Base-by-base conservation (phyloP, 2,113 vertebrate species). In the Arothron firmamentum region DNA sequence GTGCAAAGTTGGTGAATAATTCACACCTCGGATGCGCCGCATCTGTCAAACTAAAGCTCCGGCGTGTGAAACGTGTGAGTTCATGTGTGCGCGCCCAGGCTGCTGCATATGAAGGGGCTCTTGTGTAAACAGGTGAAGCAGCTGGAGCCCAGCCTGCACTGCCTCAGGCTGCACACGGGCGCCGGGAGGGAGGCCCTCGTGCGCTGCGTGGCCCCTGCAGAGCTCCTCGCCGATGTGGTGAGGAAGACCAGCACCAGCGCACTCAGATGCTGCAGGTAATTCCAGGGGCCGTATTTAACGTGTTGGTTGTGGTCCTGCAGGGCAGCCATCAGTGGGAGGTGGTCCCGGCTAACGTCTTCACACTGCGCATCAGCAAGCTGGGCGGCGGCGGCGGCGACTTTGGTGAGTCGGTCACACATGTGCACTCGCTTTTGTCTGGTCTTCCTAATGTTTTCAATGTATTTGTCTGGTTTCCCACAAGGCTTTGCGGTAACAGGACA, bases 401-500 rank as follows among this genome's bases (percentile, higher is more conserved):
- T 19, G 95, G 95, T 98, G 87, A 93, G 93, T 70, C 6, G 3
- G 31, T 6, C 10, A 3, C n/a, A 12, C 19, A 5, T 6, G 2
- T 9, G 8, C 45, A 9, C 18, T 19, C 17, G 38, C 12, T 16
- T 12, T 41, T 3, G n/a, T 25, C 8, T 51, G 6, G 4, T 17
- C 38, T 52, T 53, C 19, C 23, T 14, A 4, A 25, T 13, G 41
- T 3, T 10, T 64, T 57, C 15, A 19, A 15, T 58, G 34, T 54
- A 11, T 2, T 9, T 48, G 15, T 69, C 23, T 42, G 18, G 38
- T 55, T 20, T 65, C 38, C 14, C 7, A 50, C 13, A 56, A 96
- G 95, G 95, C 13, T 96, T 97, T 80, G 95, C 95, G 5, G 92
- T 96, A 14, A 93, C 92, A 0, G 95, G 93, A 2, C 92, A 95